Evolutionary conservation across 1,140 invertebrate genomes (phyloP).

Genomic region (Macrosteles quadrilineatus): DNA sequence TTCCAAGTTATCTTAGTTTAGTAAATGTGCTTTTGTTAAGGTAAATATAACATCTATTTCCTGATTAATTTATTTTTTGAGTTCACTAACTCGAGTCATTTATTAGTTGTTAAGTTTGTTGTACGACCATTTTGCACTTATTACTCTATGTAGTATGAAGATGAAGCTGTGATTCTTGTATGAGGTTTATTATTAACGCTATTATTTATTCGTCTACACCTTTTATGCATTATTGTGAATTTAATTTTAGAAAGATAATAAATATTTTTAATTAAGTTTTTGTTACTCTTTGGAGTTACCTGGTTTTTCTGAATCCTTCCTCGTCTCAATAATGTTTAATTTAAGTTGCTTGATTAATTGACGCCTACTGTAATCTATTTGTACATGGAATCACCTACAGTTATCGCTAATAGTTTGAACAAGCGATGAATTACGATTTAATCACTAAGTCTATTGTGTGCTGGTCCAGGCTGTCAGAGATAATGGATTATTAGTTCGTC

Average conservation of each 20-base stretch:
- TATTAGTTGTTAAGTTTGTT: neutral
- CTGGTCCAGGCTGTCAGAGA: no score
- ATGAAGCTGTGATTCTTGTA: constrained; percentile 2
- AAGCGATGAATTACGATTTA: no score
- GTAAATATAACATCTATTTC: neutral
- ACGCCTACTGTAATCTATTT: no score
- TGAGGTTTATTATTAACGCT: neutral
- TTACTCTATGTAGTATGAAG: neutral
- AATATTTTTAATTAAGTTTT: no score
- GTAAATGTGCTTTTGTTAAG: neutral
- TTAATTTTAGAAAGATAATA: neutral
- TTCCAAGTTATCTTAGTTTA: constrained; percentile 71
- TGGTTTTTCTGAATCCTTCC: no score
- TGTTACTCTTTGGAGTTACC: no score
- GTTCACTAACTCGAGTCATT: neutral
- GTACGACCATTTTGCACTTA: neutral
- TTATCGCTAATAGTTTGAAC: no score
- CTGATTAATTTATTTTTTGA: constrained; percentile 2
- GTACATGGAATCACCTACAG: no score
- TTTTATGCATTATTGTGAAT: neutral
- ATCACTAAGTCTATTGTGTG: no score
- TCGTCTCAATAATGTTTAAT: no score
- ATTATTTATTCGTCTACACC: neutral
- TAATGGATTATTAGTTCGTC: no score
- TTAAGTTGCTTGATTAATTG: no score